Evolutionary conservation across 1,140 invertebrate species (phyloP), one percentile per base, ranked within the genome.

Genomic region (Drosophila tropicalis): DNA sequence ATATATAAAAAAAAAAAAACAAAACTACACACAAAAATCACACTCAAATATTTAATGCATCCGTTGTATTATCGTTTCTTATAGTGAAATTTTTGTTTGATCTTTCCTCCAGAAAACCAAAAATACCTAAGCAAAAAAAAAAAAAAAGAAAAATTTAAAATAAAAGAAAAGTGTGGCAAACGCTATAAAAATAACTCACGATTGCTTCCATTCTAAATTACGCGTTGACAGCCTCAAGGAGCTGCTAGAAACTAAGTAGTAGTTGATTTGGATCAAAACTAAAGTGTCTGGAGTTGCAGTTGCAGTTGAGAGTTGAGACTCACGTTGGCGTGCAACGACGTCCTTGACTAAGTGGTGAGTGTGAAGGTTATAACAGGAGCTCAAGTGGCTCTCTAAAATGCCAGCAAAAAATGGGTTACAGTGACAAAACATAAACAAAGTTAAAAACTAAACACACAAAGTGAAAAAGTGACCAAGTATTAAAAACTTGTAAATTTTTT

Each of bases 291-390:
- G 12, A 69, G 58, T 55, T 76, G 69, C 17, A 51, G 44, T 51
- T 51, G 44, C 36, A 39, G 12, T 13, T 3, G 36, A 1, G 25
- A 51, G 44, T 51, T 51, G 44, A 22, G 10, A 19, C 44, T 72
- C 62, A 39, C 47, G 47, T 62, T 62, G 66, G 62, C 75, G 75
- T 71, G 62, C 79, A 79, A 66, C 83, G 84, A 66, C 83, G 83
- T 86, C 83, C 83, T 86, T 86, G 83, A 86, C 79, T 72, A 69
- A 79, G 65, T 83, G 83, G 83, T 86, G 72, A 86, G 83, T 87
- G 83, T 76, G 64, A 83, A 87, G 83, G 82, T 81, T 65, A 44
- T 58, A 22, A 36, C 34, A 57, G 64, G 57, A 57, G 63, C 62
- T 67, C 5, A 39, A 36, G n/a, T 34, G 68, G 66, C 29, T 17